Conservation (phyloP, 2,888 invertebrate species). For the Parascotia fuliginaria region DNA sequence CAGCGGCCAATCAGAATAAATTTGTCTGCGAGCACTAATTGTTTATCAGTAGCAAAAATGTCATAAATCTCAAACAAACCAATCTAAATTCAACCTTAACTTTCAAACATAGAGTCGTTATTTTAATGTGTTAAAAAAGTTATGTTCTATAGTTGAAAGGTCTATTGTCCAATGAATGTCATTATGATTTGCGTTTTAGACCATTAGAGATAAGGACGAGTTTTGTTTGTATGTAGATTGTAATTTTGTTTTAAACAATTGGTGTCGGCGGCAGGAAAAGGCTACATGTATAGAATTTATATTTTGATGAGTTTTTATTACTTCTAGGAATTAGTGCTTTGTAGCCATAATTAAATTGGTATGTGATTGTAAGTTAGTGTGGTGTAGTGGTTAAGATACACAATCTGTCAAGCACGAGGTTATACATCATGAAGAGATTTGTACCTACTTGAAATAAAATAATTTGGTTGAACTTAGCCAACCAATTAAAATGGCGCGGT, state of each 20-base stretch:
- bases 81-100: conserved; percentile 3
- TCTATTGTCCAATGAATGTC: conserved; percentile 4
- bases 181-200: conserved; percentile 7
- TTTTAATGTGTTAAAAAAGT: neutral
- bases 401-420: too few relatives aligned
- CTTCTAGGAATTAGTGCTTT: neutral
- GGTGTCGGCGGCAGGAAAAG: conserved; percentile 18
- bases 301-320: conserved; percentile 17
- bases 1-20: conserved; percentile 69
- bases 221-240: neutral
- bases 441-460: too few relatives aligned
- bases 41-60: conserved; percentile 27
- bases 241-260: conserved; percentile 21
- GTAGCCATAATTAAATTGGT: neutral
- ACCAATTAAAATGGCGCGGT: too few relatives aligned
- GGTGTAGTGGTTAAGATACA: too few relatives aligned
- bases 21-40: conserved; percentile 46
- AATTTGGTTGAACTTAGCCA: too few relatives aligned
- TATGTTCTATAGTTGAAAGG: conserved; percentile 7
- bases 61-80: conserved; percentile 1
- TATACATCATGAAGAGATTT: too few relatives aligned
- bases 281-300: conserved; percentile 26
- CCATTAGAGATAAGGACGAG: accelerated
- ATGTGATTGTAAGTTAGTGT: neutral
- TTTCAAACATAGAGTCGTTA: accelerated